phyloP scores from a whole-genome alignment of 2,113 vertebrate species.

The Castor canadensis region DNA sequence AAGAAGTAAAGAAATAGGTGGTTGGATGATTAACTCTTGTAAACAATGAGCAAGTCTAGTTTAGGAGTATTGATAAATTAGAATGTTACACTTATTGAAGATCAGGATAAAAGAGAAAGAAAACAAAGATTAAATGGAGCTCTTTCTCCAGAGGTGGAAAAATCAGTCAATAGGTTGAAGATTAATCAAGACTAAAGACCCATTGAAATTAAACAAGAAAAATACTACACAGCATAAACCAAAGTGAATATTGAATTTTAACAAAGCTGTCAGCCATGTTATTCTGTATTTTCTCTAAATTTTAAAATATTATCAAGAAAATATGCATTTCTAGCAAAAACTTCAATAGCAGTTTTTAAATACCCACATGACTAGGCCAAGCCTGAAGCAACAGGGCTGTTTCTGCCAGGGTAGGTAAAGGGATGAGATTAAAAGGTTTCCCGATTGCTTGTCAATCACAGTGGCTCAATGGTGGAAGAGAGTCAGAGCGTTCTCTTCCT shows the following conservation, averaged over 20 bases:
- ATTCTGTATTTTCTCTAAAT: slow-evolving; percentile 2
- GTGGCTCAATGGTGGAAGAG: background rate
- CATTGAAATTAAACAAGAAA: background rate
- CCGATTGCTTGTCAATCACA: background rate
- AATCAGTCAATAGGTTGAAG: slow-evolving; percentile 12
- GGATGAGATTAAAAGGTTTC: background rate
- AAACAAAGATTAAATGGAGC: background rate
- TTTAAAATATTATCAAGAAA: slow-evolving; percentile 14
- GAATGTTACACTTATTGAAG: slow-evolving; percentile 20
- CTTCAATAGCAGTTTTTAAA: background rate
- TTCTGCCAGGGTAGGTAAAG: background rate
- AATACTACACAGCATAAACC: background rate
- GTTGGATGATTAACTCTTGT: background rate
- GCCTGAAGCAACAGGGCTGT: background rate
- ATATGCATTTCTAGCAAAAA: background rate
- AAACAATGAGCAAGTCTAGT: background rate
- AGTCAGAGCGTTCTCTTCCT: background rate
- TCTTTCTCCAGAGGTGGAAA: background rate
- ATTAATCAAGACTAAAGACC: slow-evolving; percentile 26
- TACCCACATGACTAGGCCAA: background rate
- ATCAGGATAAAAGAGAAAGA: background rate
- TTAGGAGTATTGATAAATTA: background rate
- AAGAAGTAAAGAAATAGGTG: background rate
- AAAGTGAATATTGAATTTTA: slow-evolving; percentile 28
- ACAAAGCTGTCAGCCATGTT: background rate